Conservation (phyloP, 2,797 vertebrate species). For the Chelon auratus region DNA sequence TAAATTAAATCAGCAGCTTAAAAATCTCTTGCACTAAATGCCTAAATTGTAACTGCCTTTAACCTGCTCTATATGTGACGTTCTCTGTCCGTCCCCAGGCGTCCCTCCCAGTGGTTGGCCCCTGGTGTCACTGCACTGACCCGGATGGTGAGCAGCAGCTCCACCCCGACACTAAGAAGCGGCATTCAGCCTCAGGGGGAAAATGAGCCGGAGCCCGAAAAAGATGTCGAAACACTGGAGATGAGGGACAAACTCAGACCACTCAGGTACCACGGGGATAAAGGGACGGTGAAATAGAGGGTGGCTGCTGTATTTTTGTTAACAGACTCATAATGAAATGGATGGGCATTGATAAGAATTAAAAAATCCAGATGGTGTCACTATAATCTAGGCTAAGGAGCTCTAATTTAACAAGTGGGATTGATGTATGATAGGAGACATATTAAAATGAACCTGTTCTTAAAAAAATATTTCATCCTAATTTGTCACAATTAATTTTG, state of each 20-base stretch:
- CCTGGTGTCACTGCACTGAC: conserved; percentile 84
- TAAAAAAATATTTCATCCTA: too few species aligned
- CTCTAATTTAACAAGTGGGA: not conserved
- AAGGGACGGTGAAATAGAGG: too few species aligned
- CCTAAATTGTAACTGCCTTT: too few species aligned
- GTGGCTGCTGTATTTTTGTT: not conserved
- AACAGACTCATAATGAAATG: not conserved
- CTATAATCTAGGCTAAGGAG: conserved; percentile 16
- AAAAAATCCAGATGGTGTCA: conserved; percentile 11
- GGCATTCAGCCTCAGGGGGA: conserved; percentile 51
- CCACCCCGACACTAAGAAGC: conserved; percentile 66
- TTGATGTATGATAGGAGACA: too few species aligned
- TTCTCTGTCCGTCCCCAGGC: conserved; percentile 74
- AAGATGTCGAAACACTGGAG: conserved; percentile 56
- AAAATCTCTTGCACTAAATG: too few species aligned
- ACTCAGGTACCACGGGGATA: conserved; percentile 74
- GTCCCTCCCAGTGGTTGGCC: conserved; percentile 94
- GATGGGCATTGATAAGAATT: not conserved
- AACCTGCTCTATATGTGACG: conserved; percentile 3
- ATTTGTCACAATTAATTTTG: not conserved
- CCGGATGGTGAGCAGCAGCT: conserved; percentile 81
- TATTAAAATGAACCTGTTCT: too few species aligned
- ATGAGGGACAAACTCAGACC: conserved; percentile 75
- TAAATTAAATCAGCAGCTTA: too few species aligned
- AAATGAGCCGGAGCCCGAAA: conserved; percentile 50